phyloP scores from a whole-genome alignment of 53 echinoderm and acorn worm genomes.

The Echinarachnius parma region DNA sequence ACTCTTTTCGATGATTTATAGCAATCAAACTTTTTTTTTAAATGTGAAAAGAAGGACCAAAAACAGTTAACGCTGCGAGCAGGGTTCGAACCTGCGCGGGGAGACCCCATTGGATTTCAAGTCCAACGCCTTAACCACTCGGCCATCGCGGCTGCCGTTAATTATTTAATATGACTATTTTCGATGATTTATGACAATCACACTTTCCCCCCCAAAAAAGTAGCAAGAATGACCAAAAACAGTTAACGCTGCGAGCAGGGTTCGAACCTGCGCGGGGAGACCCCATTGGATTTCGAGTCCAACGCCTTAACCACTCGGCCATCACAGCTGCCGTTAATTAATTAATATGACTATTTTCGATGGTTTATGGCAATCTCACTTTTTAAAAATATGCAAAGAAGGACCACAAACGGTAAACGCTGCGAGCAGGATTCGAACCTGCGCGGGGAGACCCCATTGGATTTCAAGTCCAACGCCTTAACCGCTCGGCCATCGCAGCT shows the following conservation, averaged over 20 bases:
- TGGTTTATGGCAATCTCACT: too few species aligned
- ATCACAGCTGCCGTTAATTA: slow-evolving; percentile 97
- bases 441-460: slow-evolving; percentile 59
- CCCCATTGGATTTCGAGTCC: slow-evolving; percentile 99
- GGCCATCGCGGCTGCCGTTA: too few species aligned
- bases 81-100: slow-evolving; percentile 99
- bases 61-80: slow-evolving; percentile 99
- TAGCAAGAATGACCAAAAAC: too few species aligned
- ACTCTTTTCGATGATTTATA: too few species aligned
- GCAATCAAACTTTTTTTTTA: too few species aligned
- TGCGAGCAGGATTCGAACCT: slow-evolving; percentile 44
- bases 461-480: slow-evolving; percentile 56
- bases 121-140: slow-evolving; percentile 99
- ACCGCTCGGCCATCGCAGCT: slow-evolving; percentile 58
- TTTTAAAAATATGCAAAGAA: too few species aligned
- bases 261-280: slow-evolving; percentile 99
- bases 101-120: slow-evolving; percentile 99
- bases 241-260: slow-evolving; percentile 99
- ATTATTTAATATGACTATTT: too few species aligned
- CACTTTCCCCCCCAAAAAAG: too few species aligned
- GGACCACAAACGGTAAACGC: too few species aligned
- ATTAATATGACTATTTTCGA: too few species aligned
- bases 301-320: slow-evolving; percentile 99
- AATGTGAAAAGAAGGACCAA: too few species aligned
- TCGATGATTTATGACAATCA: too few species aligned